phyloP scores from a whole-genome alignment of 2,797 vertebrate genomes.

The Nannoperca australis region DNA sequence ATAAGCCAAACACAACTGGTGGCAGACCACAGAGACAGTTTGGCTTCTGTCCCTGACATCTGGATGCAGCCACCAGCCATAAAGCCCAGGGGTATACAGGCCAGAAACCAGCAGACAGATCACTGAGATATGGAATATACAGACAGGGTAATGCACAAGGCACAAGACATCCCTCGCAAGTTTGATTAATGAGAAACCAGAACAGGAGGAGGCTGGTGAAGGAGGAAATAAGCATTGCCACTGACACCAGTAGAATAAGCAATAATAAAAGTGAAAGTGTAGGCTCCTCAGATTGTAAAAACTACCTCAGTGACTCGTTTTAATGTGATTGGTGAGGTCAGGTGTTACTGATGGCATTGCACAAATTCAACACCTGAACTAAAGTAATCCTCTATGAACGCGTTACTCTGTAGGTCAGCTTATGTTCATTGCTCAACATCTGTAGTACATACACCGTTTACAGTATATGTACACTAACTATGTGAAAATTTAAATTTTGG shows the following conservation, averaged over 20 bases:
- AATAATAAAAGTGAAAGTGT: constrained; percentile 14
- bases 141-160: constrained; percentile 27
- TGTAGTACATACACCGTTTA: background rate
- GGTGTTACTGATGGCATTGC: constrained; percentile 6
- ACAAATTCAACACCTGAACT: constrained; percentile 4
- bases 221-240: constrained; percentile 6
- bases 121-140: constrained; percentile 36
- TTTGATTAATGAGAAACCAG: constrained; percentile 33
- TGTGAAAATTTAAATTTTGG: background rate
- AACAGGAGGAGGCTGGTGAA: constrained; percentile 6
- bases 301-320: constrained; percentile 22
- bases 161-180: constrained; percentile 33
- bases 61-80: constrained; percentile 55
- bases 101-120: constrained; percentile 43
- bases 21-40: constrained; percentile 51
- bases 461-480: background rate
- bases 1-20: constrained; percentile 52
- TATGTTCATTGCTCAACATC: background rate
- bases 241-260: constrained; percentile 17
- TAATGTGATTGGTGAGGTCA: constrained; percentile 22
- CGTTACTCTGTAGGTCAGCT: background rate
- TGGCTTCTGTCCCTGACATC: constrained; percentile 64
- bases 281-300: background rate
- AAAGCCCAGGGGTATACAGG: constrained; percentile 41
- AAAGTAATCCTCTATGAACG: background rate